Evolutionary conservation across 1,140 invertebrate species (phyloP).

Genomic region (Eupristina koningsbergeri): DNA sequence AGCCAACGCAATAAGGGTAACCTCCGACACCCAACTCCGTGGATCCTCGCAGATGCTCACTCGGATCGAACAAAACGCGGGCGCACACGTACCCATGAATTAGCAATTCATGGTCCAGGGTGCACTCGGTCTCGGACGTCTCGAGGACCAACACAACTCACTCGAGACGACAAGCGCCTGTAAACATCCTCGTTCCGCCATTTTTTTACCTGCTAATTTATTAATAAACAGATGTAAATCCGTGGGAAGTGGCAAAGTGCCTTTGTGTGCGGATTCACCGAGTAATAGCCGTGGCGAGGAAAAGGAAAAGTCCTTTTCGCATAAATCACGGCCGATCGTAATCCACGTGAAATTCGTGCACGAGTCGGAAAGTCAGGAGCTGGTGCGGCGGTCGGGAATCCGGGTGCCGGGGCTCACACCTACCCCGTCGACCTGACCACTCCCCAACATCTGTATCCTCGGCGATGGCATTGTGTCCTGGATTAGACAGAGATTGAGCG

Average conservation of each 20-base stretch:
- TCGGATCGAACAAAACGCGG: too few relatives aligned
- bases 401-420: neutral
- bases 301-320: too few relatives aligned
- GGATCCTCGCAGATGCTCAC: neutral
- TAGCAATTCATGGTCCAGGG: neutral
- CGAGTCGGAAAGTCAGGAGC: slow-evolving; percentile 7
- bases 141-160: too few relatives aligned
- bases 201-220: too few relatives aligned
- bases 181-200: too few relatives aligned
- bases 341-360: slow-evolving; percentile 49
- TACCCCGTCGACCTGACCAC: neutral
- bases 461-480: neutral
- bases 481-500: neutral
- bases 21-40: too few relatives aligned
- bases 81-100: neutral
- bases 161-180: too few relatives aligned
- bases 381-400: neutral
- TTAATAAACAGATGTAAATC: too few relatives aligned
- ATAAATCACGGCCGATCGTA: slow-evolving; percentile 28
- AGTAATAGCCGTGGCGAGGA: too few relatives aligned
- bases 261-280: too few relatives aligned
- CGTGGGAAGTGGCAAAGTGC: neutral
- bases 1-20: neutral
- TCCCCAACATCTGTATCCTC: slow-evolving; percentile 48
- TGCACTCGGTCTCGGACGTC: too few relatives aligned